Percentiles rank a stretch among this genome's conserved stretches.
phyloP scores from a whole-genome alignment of 1,140 invertebrate genomes.

The Drosophila pruinosa region DNA sequence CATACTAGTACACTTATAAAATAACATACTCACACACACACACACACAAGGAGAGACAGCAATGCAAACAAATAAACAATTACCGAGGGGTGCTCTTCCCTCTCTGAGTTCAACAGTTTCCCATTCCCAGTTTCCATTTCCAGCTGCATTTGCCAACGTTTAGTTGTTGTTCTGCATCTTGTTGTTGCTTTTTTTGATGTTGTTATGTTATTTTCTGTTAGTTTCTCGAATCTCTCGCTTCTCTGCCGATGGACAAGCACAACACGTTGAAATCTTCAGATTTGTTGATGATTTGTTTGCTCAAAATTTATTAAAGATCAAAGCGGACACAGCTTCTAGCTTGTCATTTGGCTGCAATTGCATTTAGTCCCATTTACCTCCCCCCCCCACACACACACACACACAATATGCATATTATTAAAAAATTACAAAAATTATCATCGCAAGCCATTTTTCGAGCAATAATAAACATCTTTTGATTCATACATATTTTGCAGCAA shows the following conservation, averaged over 20 bases:
- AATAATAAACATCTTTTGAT: conserved; percentile 4
- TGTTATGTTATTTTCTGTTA: conserved; percentile 40
- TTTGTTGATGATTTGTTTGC: conserved; percentile 75
- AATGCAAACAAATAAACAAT: conserved; percentile 57
- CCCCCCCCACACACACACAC: conserved; percentile 12
- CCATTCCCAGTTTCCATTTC: conserved; percentile 25
- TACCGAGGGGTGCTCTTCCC: conserved; percentile 38
- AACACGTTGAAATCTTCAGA: conserved; percentile 50
- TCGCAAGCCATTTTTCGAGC: too few species aligned
- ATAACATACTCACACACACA: conserved; percentile 30
- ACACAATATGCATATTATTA: conserved; percentile 23
- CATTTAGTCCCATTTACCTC: neutral
- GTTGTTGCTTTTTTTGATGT: conserved; percentile 27
- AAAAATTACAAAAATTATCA: conserved; percentile 9
- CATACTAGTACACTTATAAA: conserved; percentile 14
- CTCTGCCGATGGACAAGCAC: conserved; percentile 50
- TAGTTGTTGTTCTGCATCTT: conserved; percentile 38
- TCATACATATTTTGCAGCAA: too few species aligned
- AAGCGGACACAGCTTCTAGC: conserved; percentile 46
- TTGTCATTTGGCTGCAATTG: conserved; percentile 50
- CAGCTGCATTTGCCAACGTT: conserved; percentile 48
- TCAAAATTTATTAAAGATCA: conserved; percentile 77
- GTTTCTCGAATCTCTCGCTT: conserved; percentile 7
- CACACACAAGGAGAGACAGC: conserved; percentile 4
- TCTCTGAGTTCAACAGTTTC: conserved; percentile 11